Conservation (phyloP, 1,140 invertebrate genomes). For the Atta colombica region DNA sequence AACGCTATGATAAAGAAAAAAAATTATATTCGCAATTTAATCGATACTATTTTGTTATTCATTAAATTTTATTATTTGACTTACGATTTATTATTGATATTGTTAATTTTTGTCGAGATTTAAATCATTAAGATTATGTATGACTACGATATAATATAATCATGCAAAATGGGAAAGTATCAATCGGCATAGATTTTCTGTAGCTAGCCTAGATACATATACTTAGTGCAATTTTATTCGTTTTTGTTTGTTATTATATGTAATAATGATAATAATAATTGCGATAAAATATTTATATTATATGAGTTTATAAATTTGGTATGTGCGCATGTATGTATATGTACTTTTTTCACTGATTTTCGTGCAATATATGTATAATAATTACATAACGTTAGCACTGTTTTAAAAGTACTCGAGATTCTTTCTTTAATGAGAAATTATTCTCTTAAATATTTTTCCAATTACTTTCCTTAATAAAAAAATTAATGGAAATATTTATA, state of each 20-base stretch:
- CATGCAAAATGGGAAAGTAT: constrained; percentile 7
- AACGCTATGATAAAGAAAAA: not conserved
- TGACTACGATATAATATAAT: constrained; percentile 11
- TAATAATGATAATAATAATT: constrained; percentile 26
- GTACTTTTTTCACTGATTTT: not conserved
- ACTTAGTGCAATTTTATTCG: constrained; percentile 48
- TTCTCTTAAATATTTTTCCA: constrained; percentile 14
- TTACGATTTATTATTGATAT: constrained; percentile 12
- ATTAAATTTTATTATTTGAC: constrained; percentile 39
- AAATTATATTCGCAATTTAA: constrained; percentile 9
- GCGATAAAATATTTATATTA: constrained; percentile 14
- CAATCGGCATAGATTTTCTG: not conserved
- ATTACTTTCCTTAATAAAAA: not conserved
- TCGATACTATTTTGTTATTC: constrained; percentile 35
- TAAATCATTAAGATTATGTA: constrained; percentile 12
- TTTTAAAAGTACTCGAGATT: not conserved
- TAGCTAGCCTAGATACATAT: not conserved
- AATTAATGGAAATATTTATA: not conserved
- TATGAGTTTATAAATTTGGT: constrained; percentile 44
- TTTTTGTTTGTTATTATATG: constrained; percentile 44
- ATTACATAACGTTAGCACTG: not conserved
- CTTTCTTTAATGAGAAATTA: not conserved
- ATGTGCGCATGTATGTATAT: not conserved
- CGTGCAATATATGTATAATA: constrained; percentile 11
- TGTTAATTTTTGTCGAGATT: constrained; percentile 37